A percentile compares a stretch with the other conserved stretches of the same genome.
These are phyloP conservation scores for Vannuccia rotundouncinata DNA, from an alignment of 2,888 invertebrate genomes.

Conservation along the genomic window DNA sequence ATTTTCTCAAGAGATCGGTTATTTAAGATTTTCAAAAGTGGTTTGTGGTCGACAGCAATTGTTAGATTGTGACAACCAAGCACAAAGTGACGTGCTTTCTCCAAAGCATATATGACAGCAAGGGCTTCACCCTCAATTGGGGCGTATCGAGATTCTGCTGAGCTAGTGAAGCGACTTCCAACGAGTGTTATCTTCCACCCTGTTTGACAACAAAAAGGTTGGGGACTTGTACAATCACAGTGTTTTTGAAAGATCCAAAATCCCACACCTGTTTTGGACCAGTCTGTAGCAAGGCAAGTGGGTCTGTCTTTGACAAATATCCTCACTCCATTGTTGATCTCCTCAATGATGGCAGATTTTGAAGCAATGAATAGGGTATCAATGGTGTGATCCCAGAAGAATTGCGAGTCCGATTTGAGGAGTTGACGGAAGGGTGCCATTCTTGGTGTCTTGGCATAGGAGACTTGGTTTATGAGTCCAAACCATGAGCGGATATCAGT, in stretches of 20 bases:
- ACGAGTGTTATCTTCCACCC: slow-evolving; percentile 27
- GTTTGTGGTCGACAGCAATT: slow-evolving; percentile 41
- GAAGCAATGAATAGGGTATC: slow-evolving; percentile 33
- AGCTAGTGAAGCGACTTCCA: slow-evolving; percentile 22
- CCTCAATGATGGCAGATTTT: slow-evolving; percentile 36
- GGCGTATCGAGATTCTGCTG: slow-evolving; percentile 22
- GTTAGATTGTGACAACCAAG: slow-evolving; percentile 39
- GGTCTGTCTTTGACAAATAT: slow-evolving; percentile 44
- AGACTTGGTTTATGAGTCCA: not conserved
- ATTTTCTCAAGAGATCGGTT: slow-evolving; percentile 40
- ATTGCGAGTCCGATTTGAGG: slow-evolving; percentile 41
- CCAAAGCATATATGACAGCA: slow-evolving; percentile 36
- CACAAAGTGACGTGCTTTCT: too few species aligned
- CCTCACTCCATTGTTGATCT: slow-evolving; percentile 42
- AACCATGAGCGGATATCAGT: slow-evolving; percentile 7
- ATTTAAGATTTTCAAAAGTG: slow-evolving; percentile 38
- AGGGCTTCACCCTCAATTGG: slow-evolving; percentile 35
- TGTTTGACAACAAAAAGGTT: not conserved
- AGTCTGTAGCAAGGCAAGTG: slow-evolving; percentile 45
- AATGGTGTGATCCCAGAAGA: not conserved
- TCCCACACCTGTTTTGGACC: slow-evolving; percentile 41
- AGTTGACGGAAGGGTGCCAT: slow-evolving; percentile 44
- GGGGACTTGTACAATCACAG: not conserved
- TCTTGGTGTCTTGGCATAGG: slow-evolving; percentile 39
- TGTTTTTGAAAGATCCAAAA: slow-evolving; percentile 44